These are phyloP conservation scores for Heliconius melpomene DNA, from an alignment of 1,140 invertebrate species.

Conservation along the genomic window DNA sequence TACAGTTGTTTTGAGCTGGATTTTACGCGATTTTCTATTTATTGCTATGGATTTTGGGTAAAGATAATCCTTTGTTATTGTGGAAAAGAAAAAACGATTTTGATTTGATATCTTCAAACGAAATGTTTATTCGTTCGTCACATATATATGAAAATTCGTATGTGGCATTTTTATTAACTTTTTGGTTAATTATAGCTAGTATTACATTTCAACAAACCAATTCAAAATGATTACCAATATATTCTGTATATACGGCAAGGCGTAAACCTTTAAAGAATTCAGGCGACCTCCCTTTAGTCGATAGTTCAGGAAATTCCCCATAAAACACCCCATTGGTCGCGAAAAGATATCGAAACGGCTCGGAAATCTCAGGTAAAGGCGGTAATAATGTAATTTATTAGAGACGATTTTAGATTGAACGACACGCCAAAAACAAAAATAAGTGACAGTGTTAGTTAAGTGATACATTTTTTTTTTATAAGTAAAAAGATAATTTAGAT, in stretches of 20 bases:
- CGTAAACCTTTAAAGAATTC: not conserved
- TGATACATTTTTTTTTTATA: no score
- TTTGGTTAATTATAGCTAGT: not conserved
- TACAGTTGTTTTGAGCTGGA: conserved; percentile 7
- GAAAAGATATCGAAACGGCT: conserved; percentile 20
- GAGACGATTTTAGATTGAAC: not conserved
- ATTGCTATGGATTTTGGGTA: not conserved
- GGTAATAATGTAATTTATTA: conserved; percentile 9
- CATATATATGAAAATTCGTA: no score
- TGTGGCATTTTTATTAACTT: not conserved
- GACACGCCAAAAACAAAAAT: no score
- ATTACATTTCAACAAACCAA: not conserved
- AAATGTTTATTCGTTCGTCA: not conserved
- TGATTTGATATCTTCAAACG: not conserved
- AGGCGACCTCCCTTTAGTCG: not conserved
- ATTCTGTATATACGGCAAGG: not conserved
- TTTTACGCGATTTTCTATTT: not conserved
- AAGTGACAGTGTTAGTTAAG: no score
- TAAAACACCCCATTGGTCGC: conserved; percentile 26
- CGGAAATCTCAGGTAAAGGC: conserved; percentile 8
- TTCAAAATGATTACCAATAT: not conserved
- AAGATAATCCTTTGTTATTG: not conserved
- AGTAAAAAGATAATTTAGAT: no score
- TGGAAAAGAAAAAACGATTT: not conserved
- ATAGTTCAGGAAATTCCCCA: conserved; percentile 26